Evolutionary conservation across 2,797 vertebrate genomes (phyloP).

Genomic region (Fratercula arctica): DNA sequence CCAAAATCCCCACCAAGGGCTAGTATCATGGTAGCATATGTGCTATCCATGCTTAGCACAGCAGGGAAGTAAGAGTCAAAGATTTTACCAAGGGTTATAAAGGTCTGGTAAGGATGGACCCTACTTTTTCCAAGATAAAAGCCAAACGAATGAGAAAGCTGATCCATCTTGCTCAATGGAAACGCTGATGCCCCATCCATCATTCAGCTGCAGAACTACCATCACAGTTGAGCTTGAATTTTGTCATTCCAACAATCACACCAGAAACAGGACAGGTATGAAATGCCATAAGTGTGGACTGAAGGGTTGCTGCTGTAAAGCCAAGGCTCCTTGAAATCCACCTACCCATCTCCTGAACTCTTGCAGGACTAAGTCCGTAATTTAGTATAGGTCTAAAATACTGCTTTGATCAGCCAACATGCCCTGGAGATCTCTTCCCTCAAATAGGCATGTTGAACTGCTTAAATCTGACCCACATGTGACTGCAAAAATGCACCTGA

Average conservation of each 20-base stretch:
- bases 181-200: neutral
- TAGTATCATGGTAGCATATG: neutral
- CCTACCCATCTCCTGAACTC: neutral
- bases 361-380: neutral
- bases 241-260: neutral
- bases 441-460: neutral
- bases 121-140: neutral
- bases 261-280: neutral
- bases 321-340: neutral
- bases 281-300: neutral
- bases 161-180: neutral
- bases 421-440: neutral
- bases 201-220: neutral
- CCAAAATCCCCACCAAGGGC: neutral
- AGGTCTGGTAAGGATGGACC: neutral
- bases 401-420: neutral
- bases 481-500: slow-evolving; percentile 34
- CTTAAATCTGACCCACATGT: neutral
- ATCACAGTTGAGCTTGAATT: neutral
- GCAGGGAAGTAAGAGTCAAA: neutral
- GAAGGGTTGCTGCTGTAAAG: neutral
- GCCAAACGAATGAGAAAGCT: neutral
- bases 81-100: neutral
- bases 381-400: slow-evolving; percentile 2
- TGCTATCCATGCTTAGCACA: neutral